Evolutionary conservation across 2,797 vertebrate genomes (phyloP).

Genomic region (Tamandua tetradactyla): DNA sequence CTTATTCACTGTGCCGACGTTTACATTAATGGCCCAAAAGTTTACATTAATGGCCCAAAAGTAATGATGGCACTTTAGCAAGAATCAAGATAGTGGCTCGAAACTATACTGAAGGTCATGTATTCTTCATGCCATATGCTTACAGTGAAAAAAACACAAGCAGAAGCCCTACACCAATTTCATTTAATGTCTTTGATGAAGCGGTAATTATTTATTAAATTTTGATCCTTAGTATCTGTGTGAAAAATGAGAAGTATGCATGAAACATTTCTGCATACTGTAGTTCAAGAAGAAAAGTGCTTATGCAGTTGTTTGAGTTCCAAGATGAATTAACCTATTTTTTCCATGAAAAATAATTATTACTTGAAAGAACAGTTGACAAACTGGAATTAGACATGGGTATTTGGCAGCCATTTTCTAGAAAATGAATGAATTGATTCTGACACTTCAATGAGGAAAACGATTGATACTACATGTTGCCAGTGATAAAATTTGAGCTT

Average conservation of each 20-base stretch:
- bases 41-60: not conserved
- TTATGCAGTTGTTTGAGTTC: conserved; percentile 43
- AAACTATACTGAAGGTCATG: not conserved
- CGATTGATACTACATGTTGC: not conserved
- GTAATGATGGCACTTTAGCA: not conserved
- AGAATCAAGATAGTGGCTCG: not conserved
- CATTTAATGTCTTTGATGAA: not conserved
- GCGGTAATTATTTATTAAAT: not conserved
- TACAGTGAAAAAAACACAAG: not conserved
- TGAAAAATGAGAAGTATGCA: not conserved
- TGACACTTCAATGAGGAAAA: conserved; percentile 43
- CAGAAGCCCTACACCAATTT: not conserved
- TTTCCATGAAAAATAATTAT: conserved; percentile 38
- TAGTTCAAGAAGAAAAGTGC: not conserved
- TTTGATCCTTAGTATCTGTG: not conserved
- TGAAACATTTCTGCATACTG: not conserved
- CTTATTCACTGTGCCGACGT: not conserved
- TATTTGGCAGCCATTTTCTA: conserved; percentile 66
- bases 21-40: not conserved
- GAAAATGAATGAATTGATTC: conserved; percentile 38
- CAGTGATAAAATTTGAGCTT: conserved; percentile 42
- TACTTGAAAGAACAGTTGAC: conserved; percentile 27
- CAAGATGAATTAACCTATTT: not conserved
- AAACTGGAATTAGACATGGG: not conserved
- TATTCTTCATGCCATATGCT: not conserved